Percentiles rank a stretch among this genome's conserved stretches.
Evolutionary conservation across 2,797 vertebrate genomes (phyloP).

Genomic region (Melanotaenia maccullochi): DNA sequence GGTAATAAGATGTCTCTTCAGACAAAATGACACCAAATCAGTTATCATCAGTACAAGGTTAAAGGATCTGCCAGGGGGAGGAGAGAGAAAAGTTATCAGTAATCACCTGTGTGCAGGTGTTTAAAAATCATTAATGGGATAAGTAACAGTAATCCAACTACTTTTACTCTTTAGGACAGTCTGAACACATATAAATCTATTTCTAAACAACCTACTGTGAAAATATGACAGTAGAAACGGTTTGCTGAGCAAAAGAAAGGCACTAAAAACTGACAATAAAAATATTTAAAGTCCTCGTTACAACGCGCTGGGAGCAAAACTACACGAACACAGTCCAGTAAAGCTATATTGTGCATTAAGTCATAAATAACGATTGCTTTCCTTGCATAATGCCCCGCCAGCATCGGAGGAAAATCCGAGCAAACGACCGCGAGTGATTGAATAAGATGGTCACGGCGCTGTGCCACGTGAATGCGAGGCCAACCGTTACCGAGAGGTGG

Average conservation of each 20-base stretch:
- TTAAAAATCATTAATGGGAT: background rate
- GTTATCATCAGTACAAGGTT: slow-evolving; percentile 34
- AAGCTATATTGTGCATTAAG: background rate
- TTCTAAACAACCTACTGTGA: background rate
- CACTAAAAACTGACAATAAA: background rate
- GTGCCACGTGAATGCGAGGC: slow-evolving; percentile 65
- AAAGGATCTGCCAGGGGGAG: slow-evolving; percentile 54
- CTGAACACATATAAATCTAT: background rate
- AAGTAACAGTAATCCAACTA: background rate
- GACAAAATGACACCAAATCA: slow-evolving; percentile 36
- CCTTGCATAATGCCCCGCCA: background rate
- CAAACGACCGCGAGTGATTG: background rate
- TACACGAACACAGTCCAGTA: background rate
- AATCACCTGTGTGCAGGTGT: background rate
- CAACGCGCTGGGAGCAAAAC: no score
- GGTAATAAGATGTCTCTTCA: slow-evolving; percentile 31
- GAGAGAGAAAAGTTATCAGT: background rate
- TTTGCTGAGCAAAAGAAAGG: background rate
- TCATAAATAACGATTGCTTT: background rate
- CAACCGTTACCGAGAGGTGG: slow-evolving; percentile 32
- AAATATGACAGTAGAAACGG: background rate
- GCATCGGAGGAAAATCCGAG: background rate
- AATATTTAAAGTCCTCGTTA: no score
- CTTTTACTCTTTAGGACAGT: background rate
- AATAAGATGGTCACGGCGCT: slow-evolving; percentile 48